Evolutionary conservation across 1,140 invertebrate genomes (phyloP).

Genomic region (Hycleus cichorii): DNA sequence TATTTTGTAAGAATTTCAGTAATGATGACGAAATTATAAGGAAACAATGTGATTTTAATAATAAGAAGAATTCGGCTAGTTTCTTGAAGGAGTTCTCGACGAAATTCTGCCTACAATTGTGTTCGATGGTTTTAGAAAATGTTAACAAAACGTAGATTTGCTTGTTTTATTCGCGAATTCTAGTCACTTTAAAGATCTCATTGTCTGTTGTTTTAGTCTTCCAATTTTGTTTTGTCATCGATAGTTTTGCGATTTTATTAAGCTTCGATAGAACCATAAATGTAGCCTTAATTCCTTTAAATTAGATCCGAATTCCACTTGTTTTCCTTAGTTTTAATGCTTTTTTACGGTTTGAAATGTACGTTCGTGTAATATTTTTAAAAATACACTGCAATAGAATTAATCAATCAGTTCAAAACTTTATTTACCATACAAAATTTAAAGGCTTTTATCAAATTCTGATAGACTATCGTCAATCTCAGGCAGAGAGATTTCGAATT

Average conservation of each 20-base stretch:
- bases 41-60: constrained; percentile 18
- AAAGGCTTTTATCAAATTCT: background rate
- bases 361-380: no score
- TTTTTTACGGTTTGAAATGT: background rate
- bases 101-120: constrained; percentile 41
- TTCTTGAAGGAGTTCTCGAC: constrained; percentile 41
- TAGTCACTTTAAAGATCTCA: constrained; percentile 4
- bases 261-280: no score
- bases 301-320: background rate
- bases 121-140: constrained; percentile 41
- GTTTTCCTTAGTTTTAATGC: background rate
- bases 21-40: constrained; percentile 32
- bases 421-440: background rate
- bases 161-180: background rate
- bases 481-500: background rate
- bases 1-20: constrained; percentile 43
- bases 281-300: background rate
- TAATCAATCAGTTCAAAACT: no score
- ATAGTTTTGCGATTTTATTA: no score
- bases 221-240: background rate
- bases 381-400: no score
- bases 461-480: constrained; percentile 1
- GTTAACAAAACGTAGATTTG: constrained; percentile 35
- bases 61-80: constrained; percentile 32
- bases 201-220: constrained; percentile 5